Percentiles rank a stretch among this genome's conserved stretches.
Conservation (phyloP, 2,113 vertebrate genomes). For the Brevimyrus niger region DNA sequence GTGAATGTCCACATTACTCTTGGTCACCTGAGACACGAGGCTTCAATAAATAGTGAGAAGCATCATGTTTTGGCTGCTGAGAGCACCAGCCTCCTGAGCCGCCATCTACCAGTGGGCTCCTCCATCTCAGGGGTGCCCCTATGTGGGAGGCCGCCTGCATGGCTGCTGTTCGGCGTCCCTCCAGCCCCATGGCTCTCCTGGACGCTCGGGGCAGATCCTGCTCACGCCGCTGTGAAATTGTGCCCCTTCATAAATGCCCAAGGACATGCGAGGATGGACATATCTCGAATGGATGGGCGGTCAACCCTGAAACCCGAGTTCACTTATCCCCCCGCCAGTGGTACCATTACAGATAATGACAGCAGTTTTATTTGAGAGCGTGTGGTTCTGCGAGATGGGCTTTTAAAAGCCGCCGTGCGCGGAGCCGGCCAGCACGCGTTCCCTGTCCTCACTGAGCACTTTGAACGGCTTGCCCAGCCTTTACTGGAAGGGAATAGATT, state of each 20-base stretch:
- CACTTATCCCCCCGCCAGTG: neutral
- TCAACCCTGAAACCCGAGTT: neutral
- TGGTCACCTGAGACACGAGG: neutral
- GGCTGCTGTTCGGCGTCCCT: neutral
- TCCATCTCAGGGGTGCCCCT: neutral
- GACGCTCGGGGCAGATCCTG: neutral
- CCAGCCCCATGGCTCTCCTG: neutral
- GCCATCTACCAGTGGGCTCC: neutral
- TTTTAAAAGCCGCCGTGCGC: neutral
- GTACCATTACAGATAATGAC: neutral
- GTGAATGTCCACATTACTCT: neutral
- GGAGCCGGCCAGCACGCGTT: neutral
- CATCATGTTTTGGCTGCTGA: neutral
- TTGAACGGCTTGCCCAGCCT: neutral
- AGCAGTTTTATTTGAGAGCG: slow-evolving; percentile 2
- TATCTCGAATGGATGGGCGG: neutral
- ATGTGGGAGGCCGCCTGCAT: too few relatives aligned
- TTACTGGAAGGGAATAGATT: neutral
- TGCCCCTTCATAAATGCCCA: neutral
- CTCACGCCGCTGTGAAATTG: neutral
- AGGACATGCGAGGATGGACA: neutral
- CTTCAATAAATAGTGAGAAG: too few relatives aligned
- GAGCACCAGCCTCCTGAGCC: neutral
- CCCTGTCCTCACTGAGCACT: neutral
- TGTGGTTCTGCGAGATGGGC: neutral